Evolutionary conservation across 1,140 invertebrate species (phyloP), one percentile per base, ranked within the genome.

Genomic region (Galleria mellonella): DNA sequence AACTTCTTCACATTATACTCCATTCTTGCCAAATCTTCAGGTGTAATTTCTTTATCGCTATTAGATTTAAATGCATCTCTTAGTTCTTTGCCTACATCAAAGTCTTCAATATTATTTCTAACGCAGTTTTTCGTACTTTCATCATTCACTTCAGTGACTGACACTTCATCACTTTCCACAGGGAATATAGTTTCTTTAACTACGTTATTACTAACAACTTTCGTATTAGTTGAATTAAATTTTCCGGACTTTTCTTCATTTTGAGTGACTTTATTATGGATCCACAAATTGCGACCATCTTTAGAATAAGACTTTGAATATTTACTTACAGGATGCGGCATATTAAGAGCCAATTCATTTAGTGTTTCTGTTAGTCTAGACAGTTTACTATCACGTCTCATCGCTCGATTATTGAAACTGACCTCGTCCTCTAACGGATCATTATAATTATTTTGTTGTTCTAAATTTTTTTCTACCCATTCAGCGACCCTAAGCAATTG

Each of bases 401-500:
- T 10, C 4, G 63, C 42, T 36, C 66, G 66, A 39, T 62, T 78
- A 27, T 51, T 60, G 45, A 75, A 81, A 11, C 51, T 57, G 7
- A 72, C 71, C 30, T 84, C 77, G 9, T 84, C 77, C 35, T 82
- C 81, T 32, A 82, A 50, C 10, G 66, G 83, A 69, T 83, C 78
- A 28, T 83, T 83, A 23, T 83, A 75, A 55, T 74, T 84, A n/a
- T 81, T 85, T 45, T 85, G 83, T 47, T 86, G 83, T 44, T 87
- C 83, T 32, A 87, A 64, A 52, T 89, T 90, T 51, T 89, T 88
- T 59, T 91, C 89, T 12, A 91, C 90, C 91, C 91, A 92, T 47
- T 92, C 90, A 1, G 91, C 91, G 6, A 92, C 91, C 46, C 91
- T 84, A 11, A 90, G 89, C 32, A 92, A 65, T 40, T 92, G 91